Conservation (phyloP, 2,797 vertebrate genomes). For the Cygnus olor region DNA sequence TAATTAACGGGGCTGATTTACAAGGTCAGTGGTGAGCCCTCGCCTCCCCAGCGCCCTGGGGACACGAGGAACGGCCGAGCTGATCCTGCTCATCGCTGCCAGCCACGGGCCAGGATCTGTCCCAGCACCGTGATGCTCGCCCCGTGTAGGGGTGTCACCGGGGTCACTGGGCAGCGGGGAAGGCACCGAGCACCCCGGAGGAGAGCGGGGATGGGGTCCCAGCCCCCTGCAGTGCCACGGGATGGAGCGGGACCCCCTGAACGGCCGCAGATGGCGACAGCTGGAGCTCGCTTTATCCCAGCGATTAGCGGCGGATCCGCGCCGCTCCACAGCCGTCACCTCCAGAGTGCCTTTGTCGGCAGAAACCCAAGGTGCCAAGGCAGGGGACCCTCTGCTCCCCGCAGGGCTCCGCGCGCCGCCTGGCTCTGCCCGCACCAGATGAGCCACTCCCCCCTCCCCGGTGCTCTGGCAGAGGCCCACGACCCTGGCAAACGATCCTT, state of each 20-base stretch:
- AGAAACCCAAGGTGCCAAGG: neutral
- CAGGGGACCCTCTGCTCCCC: neutral
- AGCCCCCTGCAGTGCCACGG: neutral
- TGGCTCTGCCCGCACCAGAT: neutral
- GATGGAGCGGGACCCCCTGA: neutral
- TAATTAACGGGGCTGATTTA: neutral
- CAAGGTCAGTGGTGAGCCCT: neutral
- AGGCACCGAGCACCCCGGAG: neutral
- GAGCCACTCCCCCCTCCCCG: neutral
- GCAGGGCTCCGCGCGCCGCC: neutral
- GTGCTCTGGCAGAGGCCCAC: neutral
- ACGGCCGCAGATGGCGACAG: neutral
- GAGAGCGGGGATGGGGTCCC: neutral
- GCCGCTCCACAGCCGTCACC: neutral
- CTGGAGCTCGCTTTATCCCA: neutral
- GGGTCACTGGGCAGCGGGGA: neutral
- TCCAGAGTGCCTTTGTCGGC: neutral
- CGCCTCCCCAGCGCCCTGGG: rapidly evolving
- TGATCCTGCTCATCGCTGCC: neutral
- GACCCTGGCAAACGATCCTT: neutral
- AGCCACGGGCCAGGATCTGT: neutral
- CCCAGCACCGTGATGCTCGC: neutral
- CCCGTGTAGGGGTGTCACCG: too few species aligned
- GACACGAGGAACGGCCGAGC: neutral
- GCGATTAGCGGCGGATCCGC: neutral